Conservation (phyloP, 2,797 vertebrate genomes). For the Enteromius fasciolatus region DNA sequence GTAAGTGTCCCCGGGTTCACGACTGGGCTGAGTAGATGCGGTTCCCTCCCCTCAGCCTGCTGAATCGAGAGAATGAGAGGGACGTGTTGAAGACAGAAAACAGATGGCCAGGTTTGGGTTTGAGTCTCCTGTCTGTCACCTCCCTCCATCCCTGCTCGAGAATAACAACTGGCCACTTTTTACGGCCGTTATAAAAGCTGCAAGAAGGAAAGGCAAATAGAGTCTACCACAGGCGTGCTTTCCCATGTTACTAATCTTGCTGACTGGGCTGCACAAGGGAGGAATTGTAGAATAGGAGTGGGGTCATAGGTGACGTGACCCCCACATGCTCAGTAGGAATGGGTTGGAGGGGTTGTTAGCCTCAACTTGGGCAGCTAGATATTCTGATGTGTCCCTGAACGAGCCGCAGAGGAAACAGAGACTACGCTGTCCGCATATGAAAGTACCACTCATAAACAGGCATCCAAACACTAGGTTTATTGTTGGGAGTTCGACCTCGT, state of each 20-base stretch:
- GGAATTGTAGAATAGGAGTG: slow-evolving; percentile 38
- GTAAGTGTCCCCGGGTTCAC: slow-evolving; percentile 48
- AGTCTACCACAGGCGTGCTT: not conserved
- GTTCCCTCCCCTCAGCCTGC: slow-evolving; percentile 12
- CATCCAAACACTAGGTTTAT: slow-evolving; percentile 40
- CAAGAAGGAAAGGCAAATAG: slow-evolving; percentile 5
- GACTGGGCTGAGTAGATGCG: slow-evolving; percentile 33
- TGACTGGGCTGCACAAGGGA: slow-evolving; percentile 37
- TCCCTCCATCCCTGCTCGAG: slow-evolving; percentile 24
- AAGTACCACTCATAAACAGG: slow-evolving; percentile 47
- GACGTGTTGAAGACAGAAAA: slow-evolving; percentile 27
- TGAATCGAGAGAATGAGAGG: not conserved
- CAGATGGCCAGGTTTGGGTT: slow-evolving; percentile 50
- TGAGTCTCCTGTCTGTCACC: slow-evolving; percentile 47
- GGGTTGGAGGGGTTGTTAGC: slow-evolving; percentile 5
- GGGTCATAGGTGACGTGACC: slow-evolving; percentile 44
- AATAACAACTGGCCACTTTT: slow-evolving; percentile 49
- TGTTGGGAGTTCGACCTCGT: slow-evolving; percentile 36
- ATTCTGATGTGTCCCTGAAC: slow-evolving; percentile 19
- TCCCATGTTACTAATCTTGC: slow-evolving; percentile 3
- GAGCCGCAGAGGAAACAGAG: slow-evolving; percentile 47
- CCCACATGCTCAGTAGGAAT: slow-evolving; percentile 24
- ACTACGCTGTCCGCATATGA: slow-evolving; percentile 47
- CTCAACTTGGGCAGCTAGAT: not conserved
- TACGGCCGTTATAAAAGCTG: slow-evolving; percentile 33